phyloP scores from a whole-genome alignment of 2,797 vertebrate species.

The Smutsia temminckii region DNA sequence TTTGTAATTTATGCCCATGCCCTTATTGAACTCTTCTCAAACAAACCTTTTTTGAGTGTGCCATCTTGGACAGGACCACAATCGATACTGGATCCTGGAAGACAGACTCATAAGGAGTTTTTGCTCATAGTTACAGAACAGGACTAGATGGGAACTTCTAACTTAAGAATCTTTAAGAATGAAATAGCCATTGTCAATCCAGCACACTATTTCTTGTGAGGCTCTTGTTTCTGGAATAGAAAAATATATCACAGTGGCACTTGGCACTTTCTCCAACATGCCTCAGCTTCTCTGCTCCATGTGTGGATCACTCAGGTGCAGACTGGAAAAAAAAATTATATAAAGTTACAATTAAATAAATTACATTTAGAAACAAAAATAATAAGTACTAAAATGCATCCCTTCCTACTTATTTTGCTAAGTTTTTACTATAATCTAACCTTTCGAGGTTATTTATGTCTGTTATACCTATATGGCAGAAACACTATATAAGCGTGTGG shows the following conservation, averaged over 20 bases:
- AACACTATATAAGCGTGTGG: background rate
- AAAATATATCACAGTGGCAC: background rate
- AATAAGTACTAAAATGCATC: background rate
- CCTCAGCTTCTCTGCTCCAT: background rate
- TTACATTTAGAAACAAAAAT: background rate
- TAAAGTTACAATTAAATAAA: background rate
- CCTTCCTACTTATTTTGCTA: background rate
- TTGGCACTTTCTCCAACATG: background rate
- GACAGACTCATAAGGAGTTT: background rate
- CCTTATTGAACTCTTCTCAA: background rate
- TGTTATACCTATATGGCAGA: background rate
- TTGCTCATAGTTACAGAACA: background rate
- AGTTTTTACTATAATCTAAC: background rate
- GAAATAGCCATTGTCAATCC: background rate
- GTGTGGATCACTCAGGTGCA: background rate
- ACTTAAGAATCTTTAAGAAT: background rate
- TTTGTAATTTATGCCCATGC: background rate
- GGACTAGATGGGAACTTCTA: background rate
- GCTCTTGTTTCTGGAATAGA: slow-evolving; percentile 26
- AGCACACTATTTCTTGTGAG: background rate
- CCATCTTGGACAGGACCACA: background rate
- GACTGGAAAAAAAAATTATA: background rate
- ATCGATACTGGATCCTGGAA: background rate
- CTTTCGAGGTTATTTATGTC: background rate
- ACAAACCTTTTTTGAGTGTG: background rate